Base-by-base conservation (phyloP, 1,140 invertebrate genomes). In the Latrodectus geometricus region DNA sequence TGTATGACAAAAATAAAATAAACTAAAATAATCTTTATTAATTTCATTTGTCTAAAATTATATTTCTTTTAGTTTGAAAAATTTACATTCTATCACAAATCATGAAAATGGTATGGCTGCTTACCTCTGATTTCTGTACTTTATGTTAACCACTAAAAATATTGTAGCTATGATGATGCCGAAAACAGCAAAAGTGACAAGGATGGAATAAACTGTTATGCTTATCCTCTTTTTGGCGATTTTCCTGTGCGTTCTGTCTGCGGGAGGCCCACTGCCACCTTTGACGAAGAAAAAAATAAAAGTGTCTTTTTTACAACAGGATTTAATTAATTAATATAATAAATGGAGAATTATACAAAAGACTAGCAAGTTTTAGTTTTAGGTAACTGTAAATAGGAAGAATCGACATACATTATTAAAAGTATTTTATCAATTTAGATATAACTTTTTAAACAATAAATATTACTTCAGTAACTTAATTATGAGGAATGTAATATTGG, bases 131-230 rank as follows among this genome's bases (percentile, higher is more conserved):
- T 99, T 97, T 87, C 98, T 93, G 91, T 96, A 99, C 89, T 95
- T 96, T 88, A 99, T 97, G 91, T 99, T 99, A 90, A 99, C 96
- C 73, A 95, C 94, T n/a, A 99, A 94, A 91, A 99, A 99, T 72
- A 96, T 93, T n/a, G 94, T 94, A 8, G 97, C 96, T 90, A 99
- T 94, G 23, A 98, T 92, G 86, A 99, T 98, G 21, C 98, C 98
- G 49, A 97, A 91, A n/a, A 95, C 94, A 0, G 97, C 95, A 50
- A 96, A 93, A 70, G 95, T 94, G 17, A 97, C 95, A 87, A 99
- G 94, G n/a, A 96, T 93, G 65, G 91, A 90, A 87, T 98, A 98
- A 82, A 98, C 93, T 5, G 95, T 96, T 85, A 97, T 94, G 91
- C 97, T 97, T 21, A 99, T 96, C 90, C 97, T 94, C 4, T 96